phyloP scores from a whole-genome alignment of 2,113 vertebrate genomes.

The Spheniscus mendiculus region DNA sequence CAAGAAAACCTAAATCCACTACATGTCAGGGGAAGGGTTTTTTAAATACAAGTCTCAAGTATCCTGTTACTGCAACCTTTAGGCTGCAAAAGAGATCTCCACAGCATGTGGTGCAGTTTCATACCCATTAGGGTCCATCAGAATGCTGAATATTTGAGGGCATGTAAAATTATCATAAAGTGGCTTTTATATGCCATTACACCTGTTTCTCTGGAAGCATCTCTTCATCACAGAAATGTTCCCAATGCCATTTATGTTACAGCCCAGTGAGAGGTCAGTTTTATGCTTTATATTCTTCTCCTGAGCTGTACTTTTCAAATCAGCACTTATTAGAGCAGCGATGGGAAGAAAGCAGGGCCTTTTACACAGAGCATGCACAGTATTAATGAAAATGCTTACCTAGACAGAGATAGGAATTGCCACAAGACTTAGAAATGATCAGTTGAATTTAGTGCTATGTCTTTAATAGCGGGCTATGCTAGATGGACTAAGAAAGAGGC shows the following conservation, averaged over 20 bases:
- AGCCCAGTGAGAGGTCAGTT: background rate
- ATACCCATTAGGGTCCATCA: background rate
- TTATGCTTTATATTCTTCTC: background rate
- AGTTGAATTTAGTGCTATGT: background rate
- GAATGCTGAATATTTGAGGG: background rate
- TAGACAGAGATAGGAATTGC: background rate
- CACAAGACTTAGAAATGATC: background rate
- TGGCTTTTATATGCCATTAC: conserved; percentile 14
- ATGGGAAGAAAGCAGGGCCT: background rate
- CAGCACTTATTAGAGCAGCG: background rate
- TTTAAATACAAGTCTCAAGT: background rate
- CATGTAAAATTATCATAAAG: background rate
- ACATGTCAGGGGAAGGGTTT: background rate
- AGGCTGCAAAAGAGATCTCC: background rate
- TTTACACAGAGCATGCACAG: background rate
- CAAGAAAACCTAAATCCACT: background rate
- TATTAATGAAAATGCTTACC: background rate
- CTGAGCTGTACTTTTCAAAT: background rate
- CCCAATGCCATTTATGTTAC: background rate
- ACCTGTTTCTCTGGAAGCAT: background rate
- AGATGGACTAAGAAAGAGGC: background rate
- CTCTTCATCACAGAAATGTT: background rate
- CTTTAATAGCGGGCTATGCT: background rate
- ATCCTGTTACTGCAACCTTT: background rate
- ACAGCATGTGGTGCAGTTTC: background rate